These are phyloP conservation scores for Diplodus sargus DNA, from an alignment of 2,797 vertebrate genomes.

Conservation along the genomic window DNA sequence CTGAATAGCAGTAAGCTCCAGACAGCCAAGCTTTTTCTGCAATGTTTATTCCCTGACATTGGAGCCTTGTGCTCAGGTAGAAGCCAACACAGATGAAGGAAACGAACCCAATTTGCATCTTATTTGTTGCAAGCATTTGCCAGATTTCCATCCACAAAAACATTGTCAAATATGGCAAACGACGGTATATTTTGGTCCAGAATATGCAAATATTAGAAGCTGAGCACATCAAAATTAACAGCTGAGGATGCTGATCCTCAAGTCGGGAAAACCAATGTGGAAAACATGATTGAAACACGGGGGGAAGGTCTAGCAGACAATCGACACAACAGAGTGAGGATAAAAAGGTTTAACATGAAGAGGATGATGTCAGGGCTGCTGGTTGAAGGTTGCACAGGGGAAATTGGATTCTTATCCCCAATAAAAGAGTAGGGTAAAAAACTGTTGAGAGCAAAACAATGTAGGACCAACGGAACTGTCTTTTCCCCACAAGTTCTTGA, in stretches of 20 bases:
- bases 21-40: not conserved
- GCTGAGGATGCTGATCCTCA: not conserved
- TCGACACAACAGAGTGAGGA: not conserved
- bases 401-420: constrained; percentile 35
- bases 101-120: not conserved
- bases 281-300: not conserved
- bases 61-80: not conserved
- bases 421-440: constrained; percentile 3
- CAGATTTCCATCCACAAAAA: not conserved
- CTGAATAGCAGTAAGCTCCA: not conserved
- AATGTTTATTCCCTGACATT: not conserved
- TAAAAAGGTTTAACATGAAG: constrained; percentile 19
- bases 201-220: too few species aligned
- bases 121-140: not conserved
- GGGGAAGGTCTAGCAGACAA: not conserved
- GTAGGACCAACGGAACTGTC: constrained; percentile 6
- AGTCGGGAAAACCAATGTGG: not conserved
- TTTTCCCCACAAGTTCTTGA: constrained; percentile 27
- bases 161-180: too few species aligned
- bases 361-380: constrained; percentile 9
- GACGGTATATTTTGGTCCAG: too few species aligned
- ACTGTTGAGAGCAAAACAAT: not conserved
- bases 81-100: not conserved
- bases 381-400: not conserved
- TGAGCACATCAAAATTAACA: not conserved